Evolutionary conservation across 2,113 vertebrate genomes (phyloP), one percentile per base, ranked within the genome.

Genomic region (Chloropsis cyanopogon): DNA sequence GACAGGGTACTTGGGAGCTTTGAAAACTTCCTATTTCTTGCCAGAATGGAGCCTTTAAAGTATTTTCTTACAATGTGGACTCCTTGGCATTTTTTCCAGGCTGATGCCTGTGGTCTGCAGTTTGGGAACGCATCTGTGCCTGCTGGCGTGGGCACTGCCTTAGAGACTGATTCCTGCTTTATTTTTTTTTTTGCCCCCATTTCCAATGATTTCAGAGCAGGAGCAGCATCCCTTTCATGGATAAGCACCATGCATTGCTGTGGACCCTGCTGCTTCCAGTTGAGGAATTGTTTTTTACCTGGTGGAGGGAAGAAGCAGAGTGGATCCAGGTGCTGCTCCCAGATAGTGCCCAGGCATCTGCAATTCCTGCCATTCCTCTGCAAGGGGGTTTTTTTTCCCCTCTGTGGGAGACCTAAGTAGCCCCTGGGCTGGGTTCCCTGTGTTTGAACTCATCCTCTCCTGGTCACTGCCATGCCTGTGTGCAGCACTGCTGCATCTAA

Each of bases 381-480:
- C 6, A 7, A 70, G 35, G 47, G n/a, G n/a, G 0, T 6, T 7
- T 12, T 7, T 39, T 11, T 8, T 1, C 3, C 5, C 5, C 3
- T 6, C 12, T 54, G 0, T 4, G 2, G 31, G 21, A 63, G 52
- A 86, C 3, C 35, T 54, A 4, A 80, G 52, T 2, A 75, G 72
- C 72, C 42, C 19, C 64, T 46, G 65, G 39, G 41, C 46, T 76
- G 31, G 37, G 5, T 83, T 86, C 53, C 41, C 41, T 79, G 64
- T 0, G 2, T 59, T 68, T 71, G 82, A 86, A 46, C 68, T 70
- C 1, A 0, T 63, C 52, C 82, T 50, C n/a, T 26, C 41, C 25
- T 28, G 56, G 79, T 88, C 2, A 1, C 66, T 9, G 23, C 69
- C 14, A 1, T 66, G 72, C 59, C 47, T 8, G 22, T 33, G 72